Conservation (phyloP, 2,113 vertebrate species). For the Perca flavescens region DNA sequence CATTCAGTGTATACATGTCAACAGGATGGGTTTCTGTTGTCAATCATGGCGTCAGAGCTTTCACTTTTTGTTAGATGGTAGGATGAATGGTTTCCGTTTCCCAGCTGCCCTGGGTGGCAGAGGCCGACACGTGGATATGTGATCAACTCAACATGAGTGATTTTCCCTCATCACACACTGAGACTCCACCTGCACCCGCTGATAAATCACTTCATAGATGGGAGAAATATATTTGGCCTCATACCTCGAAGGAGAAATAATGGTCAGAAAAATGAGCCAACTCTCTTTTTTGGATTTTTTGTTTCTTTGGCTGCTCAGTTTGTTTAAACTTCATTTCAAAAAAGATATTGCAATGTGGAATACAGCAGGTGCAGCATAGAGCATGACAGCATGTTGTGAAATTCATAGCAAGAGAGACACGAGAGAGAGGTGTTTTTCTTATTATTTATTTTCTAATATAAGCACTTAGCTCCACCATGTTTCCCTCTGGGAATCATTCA, state of each 20-base stretch:
- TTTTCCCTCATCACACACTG: constrained; percentile 43
- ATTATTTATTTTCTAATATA: neutral
- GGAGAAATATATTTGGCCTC: constrained; percentile 58
- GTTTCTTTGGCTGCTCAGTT: constrained; percentile 1
- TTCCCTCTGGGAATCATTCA: constrained; percentile 1
- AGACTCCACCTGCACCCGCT: constrained; percentile 37
- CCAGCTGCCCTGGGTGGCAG: constrained; percentile 26
- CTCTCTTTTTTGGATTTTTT: too few species aligned
- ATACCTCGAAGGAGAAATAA: constrained; percentile 45
- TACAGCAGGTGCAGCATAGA: neutral
- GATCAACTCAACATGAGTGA: constrained; percentile 59
- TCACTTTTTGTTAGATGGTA: too few species aligned
- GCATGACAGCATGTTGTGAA: neutral
- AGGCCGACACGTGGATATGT: constrained; percentile 54
- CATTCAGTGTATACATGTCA: too few species aligned
- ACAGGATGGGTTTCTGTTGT: too few species aligned
- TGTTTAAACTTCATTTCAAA: neutral
- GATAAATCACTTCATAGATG: constrained; percentile 58
- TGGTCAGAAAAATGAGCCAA: constrained; percentile 29
- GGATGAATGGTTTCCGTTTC: too few species aligned
- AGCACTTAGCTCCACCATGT: constrained; percentile 1
- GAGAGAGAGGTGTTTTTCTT: neutral
- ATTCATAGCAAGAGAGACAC: neutral
- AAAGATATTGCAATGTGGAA: neutral
- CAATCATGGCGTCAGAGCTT: too few species aligned